phyloP scores from a whole-genome alignment of 2,113 vertebrate genomes.

The Sphaerodactylus townsendi region DNA sequence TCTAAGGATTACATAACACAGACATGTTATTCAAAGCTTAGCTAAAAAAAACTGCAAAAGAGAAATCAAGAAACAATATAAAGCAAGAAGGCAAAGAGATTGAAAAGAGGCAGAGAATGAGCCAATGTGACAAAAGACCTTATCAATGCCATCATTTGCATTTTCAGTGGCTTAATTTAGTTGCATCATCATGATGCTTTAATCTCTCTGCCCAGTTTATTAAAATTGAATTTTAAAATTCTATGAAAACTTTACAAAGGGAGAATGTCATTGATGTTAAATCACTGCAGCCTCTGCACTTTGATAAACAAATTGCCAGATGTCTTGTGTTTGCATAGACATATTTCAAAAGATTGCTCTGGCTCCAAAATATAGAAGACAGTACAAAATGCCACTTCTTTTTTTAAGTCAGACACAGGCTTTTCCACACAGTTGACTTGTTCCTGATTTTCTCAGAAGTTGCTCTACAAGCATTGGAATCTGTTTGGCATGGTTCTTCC shows the following conservation, averaged over 20 bases:
- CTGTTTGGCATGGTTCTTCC: too few relatives aligned
- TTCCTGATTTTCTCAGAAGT: too few relatives aligned
- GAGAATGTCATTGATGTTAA: conserved; percentile 1
- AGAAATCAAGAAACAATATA: conserved; percentile 9
- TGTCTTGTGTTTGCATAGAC: neutral
- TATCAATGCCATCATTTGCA: conserved; percentile 33
- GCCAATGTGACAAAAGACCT: conserved; percentile 4
- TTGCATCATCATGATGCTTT: neutral
- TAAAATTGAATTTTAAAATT: neutral
- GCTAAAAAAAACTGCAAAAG: conserved; percentile 16
- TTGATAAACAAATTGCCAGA: neutral
- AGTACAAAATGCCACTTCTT: neutral
- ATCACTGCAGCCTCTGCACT: neutral
- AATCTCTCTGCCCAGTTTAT: conserved; percentile 8
- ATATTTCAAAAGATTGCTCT: neutral
- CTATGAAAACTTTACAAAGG: conserved; percentile 10
- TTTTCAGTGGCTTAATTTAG: conserved; percentile 12
- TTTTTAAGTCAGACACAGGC: neutral
- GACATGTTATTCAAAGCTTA: conserved; percentile 30
- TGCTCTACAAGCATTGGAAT: too few relatives aligned
- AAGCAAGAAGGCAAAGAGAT: neutral
- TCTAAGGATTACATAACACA: conserved; percentile 32
- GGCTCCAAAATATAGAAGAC: neutral
- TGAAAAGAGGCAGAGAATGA: conserved; percentile 7
- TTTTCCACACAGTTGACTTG: too few relatives aligned